Evolutionary conservation across 2,888 invertebrate genomes (phyloP), one percentile per base, ranked within the genome.

Genomic region (Frankliniella intonsa): DNA sequence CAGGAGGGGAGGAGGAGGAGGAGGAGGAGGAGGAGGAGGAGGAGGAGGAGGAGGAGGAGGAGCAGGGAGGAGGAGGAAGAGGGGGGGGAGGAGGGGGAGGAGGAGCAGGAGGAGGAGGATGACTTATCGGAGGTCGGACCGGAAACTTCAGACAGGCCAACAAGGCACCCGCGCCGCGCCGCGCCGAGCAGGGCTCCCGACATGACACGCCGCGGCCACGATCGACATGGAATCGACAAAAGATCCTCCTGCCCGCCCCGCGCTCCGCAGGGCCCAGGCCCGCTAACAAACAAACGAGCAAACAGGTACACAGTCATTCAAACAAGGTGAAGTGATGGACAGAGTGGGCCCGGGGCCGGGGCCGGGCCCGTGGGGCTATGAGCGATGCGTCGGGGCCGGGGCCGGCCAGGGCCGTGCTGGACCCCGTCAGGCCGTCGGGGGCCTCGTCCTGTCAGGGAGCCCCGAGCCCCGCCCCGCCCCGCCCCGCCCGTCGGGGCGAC

Each of bases 261-360:
- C 55, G 14, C 55, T n/a, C n/a, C n/a, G n/a, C n/a, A n/a, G n/a
- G 19, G 14, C 55, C 55, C 55, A 12, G 55, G 19, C 55, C 69
- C 69, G 69, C 69, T 12, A 22, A 25, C 69, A 76, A 76, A 76
- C 69, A 76, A 76, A 76, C 69, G 69, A 76, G 69, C 22, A 22
- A 25, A 25, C 69, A 25, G 62, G 62, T 19, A 62, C 38, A 38
- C n/a, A 62, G 69, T 76, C 69, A 76, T 76, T 76, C 69, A 76
- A 76, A 76, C 69, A 76, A 76, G 69, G 69, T 76, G 25, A 76
- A 22, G 69, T 76, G 69, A 76, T 76, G 69, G 69, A 76, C 69
- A 76, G 69, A 76, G 69, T 76, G 69, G 69, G 12, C 62, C 62
- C 65, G n/a, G 65, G n/a, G 19, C 9, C 10, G 65, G 65, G 2